A percentile compares a stretch with the other conserved stretches of the same genome.
Conservation (phyloP, 2,797 vertebrate genomes). For the Sphenodon punctatus region DNA sequence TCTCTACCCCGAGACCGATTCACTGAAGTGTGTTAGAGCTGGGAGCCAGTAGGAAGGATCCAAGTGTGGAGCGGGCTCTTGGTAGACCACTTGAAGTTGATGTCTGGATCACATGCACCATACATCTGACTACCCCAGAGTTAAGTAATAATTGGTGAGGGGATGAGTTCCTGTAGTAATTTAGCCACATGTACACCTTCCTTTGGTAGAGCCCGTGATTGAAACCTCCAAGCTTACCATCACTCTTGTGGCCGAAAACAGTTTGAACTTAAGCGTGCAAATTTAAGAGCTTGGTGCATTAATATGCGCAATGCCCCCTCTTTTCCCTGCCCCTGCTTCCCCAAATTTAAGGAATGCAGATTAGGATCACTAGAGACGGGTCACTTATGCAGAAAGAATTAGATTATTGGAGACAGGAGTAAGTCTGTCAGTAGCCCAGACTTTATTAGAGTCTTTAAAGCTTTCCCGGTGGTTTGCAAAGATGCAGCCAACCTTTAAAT, state of each 20-base stretch:
- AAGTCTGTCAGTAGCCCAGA: slow-evolving; percentile 3
- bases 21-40: no score
- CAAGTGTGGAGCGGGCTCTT: no score
- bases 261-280: neutral
- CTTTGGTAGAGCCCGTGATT: no score
- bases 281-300: neutral
- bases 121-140: no score
- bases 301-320: neutral
- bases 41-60: no score
- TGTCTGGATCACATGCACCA: no score
- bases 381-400: slow-evolving; percentile 1
- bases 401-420: slow-evolving; percentile 19
- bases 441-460: slow-evolving; percentile 44
- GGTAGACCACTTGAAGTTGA: no score
- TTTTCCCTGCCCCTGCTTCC: neutral
- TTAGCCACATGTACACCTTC: no score
- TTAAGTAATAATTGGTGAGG: no score
- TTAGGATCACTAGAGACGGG: slow-evolving; percentile 19
- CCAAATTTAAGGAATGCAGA: slow-evolving; percentile 2
- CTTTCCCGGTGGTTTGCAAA: slow-evolving; percentile 39
- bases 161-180: no score
- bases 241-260: rapidly evolving
- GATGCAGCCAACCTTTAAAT: neutral
- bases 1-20: no score
- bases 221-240: no score